Evolutionary conservation across 1,140 invertebrate genomes (phyloP).

Genomic region (Gonioctena quinquepunctata): DNA sequence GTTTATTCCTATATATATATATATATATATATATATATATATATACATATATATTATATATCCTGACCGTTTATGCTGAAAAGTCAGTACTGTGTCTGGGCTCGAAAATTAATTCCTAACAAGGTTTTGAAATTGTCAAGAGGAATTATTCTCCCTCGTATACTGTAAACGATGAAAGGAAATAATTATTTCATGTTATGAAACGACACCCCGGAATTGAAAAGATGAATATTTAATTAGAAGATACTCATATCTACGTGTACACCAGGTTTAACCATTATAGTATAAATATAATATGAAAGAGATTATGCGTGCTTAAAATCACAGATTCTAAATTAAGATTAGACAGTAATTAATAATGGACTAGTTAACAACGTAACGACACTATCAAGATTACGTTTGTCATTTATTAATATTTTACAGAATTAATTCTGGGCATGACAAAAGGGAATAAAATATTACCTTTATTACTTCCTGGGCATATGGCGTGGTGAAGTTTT

Average conservation of each 20-base stretch:
- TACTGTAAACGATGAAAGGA: not conserved
- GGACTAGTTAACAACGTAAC: conserved; percentile 46
- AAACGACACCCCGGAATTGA: not conserved
- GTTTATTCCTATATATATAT: too few relatives aligned
- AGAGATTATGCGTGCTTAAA: conserved; percentile 37
- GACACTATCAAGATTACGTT: conserved; percentile 48
- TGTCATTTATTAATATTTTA: conserved; percentile 52
- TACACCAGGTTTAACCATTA: not conserved
- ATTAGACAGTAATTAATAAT: conserved; percentile 49
- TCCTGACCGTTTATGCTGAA: too few relatives aligned
- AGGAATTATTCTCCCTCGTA: not conserved
- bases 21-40: too few relatives aligned
- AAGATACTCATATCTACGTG: not conserved
- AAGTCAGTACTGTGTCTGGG: too few relatives aligned
- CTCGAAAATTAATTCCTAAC: too few relatives aligned
- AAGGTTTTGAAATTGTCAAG: too few relatives aligned
- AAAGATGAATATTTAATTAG: not conserved
- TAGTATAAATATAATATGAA: conserved; percentile 3
- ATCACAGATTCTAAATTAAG: conserved; percentile 48
- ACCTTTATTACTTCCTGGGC: conserved; percentile 42
- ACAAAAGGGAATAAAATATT: conserved; percentile 46
- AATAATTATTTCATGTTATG: not conserved
- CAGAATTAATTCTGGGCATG: conserved; percentile 45
- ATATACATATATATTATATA: too few relatives aligned
- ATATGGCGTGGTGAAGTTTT: conserved; percentile 32